Base-by-base conservation (phyloP, 2,113 vertebrate genomes). In the Hippocampus abdominalis region DNA sequence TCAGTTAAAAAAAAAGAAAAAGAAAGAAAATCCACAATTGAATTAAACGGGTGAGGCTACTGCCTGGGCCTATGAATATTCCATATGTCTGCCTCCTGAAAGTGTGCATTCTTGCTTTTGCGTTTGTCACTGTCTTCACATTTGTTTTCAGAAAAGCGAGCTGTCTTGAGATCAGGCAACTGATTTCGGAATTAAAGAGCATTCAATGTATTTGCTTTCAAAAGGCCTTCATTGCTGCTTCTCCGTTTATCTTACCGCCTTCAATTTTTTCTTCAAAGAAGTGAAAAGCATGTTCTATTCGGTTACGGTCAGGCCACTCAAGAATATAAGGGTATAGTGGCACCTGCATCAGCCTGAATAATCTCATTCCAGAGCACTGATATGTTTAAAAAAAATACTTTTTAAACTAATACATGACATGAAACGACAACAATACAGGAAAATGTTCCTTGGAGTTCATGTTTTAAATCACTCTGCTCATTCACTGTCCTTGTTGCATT, bases 381-480 rank as follows among this genome's bases (percentile, higher is more conserved):
- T 57, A 13, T 27, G 27, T 18, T 8, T 32, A 16, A 32, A 8
- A 60, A 7, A 18, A 60, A 29, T 29, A 29, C 29, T 36, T 36
- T 36, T 60, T 8, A 2, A 60, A 32, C 13, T 3, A 60, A 32
- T 29, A 32, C 27, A 20, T 60, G 57, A 60, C 57, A 60, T 13
- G 3, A 57, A 20, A 32, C 44, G 72, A 66, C 70, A 53, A 25
- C 6, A 66, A 18, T 32, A 44, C 72, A 49, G 44, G 36, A 64
- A 68, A 10, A 23, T 23, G 2, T 69, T 44, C 36, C 11, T 56
- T 70, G 49, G 70, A 62, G 74, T 78, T 64, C 80, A 49, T 8
- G 66, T 68, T 32, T 74, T 71, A 57, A 54, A 76, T 13, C 57
- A 60, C 27, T 32, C 15, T 69, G 62, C 72, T 76, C 82, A 71